Evolutionary conservation across 2,113 vertebrate genomes (phyloP).

Genomic region (Bubalus kerabau): DNA sequence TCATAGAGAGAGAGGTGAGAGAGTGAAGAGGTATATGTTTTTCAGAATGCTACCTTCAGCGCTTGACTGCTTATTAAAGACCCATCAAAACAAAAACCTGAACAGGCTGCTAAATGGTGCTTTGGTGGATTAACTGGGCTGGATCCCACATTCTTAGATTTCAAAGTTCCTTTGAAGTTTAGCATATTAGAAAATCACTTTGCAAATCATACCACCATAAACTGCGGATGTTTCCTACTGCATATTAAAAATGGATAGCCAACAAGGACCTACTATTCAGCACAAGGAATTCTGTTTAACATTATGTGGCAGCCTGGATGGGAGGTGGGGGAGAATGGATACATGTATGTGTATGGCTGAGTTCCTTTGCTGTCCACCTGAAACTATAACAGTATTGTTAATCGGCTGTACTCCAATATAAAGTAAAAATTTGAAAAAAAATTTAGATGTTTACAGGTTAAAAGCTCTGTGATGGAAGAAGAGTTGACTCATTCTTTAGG

Average conservation of each 20-base stretch:
- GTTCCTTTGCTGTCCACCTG: background rate
- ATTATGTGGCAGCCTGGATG: background rate
- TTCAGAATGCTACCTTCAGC: background rate
- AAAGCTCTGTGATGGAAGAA: conserved; percentile 61
- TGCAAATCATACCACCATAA: conserved; percentile 61
- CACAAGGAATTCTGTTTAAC: background rate
- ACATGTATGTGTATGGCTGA: background rate
- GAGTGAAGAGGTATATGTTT: background rate
- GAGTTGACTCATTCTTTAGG: conserved; percentile 73
- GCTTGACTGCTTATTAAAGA: conserved; percentile 45
- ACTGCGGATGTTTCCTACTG: background rate
- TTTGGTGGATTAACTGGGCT: conserved; percentile 71
- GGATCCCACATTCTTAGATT: conserved; percentile 68
- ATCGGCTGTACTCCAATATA: background rate
- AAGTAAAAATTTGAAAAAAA: background rate
- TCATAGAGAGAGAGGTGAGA: background rate
- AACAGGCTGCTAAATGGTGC: conserved; percentile 67
- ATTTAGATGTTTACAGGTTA: conserved; percentile 67
- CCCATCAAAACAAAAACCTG: conserved; percentile 61
- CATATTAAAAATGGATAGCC: background rate
- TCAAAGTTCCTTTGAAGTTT: conserved; percentile 79
- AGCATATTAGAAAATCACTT: conserved; percentile 78
- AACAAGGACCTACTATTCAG: background rate
- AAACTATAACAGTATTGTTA: background rate
- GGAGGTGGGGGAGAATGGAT: background rate